Evolutionary conservation across 2,888 invertebrate species (phyloP), one percentile per base, ranked within the genome.

Genomic region (Drosophila cognata): DNA sequence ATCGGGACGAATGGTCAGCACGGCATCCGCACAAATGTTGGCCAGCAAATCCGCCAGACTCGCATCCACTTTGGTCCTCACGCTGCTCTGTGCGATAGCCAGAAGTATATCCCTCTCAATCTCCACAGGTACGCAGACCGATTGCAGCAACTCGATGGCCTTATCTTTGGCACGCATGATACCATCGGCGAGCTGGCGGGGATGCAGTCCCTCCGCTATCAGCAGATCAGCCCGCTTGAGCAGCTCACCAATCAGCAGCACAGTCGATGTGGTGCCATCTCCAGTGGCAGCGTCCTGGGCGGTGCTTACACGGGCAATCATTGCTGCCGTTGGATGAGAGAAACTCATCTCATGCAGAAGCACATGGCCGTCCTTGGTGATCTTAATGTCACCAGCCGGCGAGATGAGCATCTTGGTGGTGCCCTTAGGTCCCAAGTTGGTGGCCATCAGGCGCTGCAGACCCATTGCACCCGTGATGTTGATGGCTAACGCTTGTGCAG

Each of bases 341-440:
- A 99, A 99, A 95, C 99, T 98, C 99, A 99, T 99, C 94, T 99
- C 99, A 91, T 99, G 99, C 6, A 99, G 94, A 4, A 99, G 94
- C 21, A 99, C 98, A 94, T 99, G 99, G 33, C 99, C 99, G 94
- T 99, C 99, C 93, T 99, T 99, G 4, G 99, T 99, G 78, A 99
- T 97, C 94, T 99, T 99, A 74, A 99, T 99, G 88, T 99, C 99
- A 48, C 99, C 99, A 31, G 99, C 96, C n/a, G 99, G 99, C 58
- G 99, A 99, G n/a, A 99, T 99, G 92, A 99, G 94, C 99, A 99
- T 99, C 96, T 99, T 99, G 96, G 99, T 96, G 74, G 99, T 99
- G 92, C 99, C 99, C 94, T 98, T 99, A 0, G 99, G 99, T n/a
- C 99, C 99, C 90, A 99, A 95, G 94, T 99, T 99, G 85, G 98